These are phyloP conservation scores for Sinosuthora webbiana DNA, from an alignment of 2,113 vertebrate genomes.

Conservation along the genomic window DNA sequence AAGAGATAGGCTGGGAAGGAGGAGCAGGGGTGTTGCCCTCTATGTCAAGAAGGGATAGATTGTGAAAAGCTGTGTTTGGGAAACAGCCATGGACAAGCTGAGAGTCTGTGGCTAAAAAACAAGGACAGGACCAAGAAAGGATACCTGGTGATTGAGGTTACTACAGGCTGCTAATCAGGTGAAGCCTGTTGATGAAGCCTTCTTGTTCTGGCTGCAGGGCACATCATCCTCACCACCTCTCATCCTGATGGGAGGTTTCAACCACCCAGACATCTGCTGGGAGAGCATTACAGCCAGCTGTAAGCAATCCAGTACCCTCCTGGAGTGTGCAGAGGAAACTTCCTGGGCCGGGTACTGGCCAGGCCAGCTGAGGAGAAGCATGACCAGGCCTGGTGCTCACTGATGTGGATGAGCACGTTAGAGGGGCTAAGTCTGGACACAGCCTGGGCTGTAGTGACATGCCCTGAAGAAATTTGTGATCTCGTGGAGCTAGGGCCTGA, in stretches of 20 bases:
- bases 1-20: not conserved
- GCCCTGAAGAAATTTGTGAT: not conserved
- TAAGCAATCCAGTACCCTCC: not conserved
- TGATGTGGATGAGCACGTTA: accelerated
- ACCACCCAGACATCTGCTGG: not conserved
- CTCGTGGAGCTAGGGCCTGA: accelerated
- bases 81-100: not conserved
- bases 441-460: not conserved
- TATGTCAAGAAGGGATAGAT: not conserved
- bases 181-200: not conserved
- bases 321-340: not conserved
- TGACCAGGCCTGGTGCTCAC: not conserved
- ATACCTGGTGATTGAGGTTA: not conserved
- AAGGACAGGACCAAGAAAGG: not conserved
- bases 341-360: not conserved
- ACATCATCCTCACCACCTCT: not conserved
- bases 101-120: not conserved
- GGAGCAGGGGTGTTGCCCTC: not conserved
- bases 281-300: not conserved
- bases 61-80: not conserved
- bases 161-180: accelerated
- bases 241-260: not conserved
- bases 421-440: not conserved
- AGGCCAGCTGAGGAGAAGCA: accelerated
- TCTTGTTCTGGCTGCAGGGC: not conserved